phyloP scores from a whole-genome alignment of 2,888 invertebrate genomes.

The Microchrysa polita region DNA sequence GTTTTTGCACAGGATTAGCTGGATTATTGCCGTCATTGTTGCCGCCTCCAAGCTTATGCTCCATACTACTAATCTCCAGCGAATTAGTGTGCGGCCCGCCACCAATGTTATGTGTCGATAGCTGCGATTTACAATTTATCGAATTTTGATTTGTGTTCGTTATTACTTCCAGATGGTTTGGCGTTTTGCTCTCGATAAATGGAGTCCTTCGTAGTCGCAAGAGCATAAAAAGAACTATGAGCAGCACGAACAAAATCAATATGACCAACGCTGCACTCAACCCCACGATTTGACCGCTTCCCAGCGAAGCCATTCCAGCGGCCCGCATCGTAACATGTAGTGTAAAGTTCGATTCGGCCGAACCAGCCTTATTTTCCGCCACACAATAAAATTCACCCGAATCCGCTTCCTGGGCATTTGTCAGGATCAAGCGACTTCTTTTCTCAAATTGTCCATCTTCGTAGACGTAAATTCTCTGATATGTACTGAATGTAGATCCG shows the following conservation, averaged over 20 bases:
- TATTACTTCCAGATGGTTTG: slow-evolving; percentile 77
- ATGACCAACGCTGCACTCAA: slow-evolving; percentile 83
- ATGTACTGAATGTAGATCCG: slow-evolving; percentile 80
- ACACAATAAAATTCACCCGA: slow-evolving; percentile 88
- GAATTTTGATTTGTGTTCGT: slow-evolving; percentile 70
- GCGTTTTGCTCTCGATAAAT: slow-evolving; percentile 79
- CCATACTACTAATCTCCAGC: slow-evolving; percentile 22
- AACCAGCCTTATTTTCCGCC: slow-evolving; percentile 89
- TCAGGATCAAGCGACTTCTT: slow-evolving; percentile 78
- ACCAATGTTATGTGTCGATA: slow-evolving; percentile 63
- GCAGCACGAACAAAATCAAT: slow-evolving; percentile 77
- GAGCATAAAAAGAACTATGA: slow-evolving; percentile 78
- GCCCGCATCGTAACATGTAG: slow-evolving; percentile 81
- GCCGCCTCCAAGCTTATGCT: slow-evolving; percentile 62
- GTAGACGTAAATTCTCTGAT: slow-evolving; percentile 78
- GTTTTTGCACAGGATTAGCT: slow-evolving; percentile 76
- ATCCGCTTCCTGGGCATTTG: slow-evolving; percentile 84
- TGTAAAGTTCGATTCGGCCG: slow-evolving; percentile 88
- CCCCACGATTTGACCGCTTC: slow-evolving; percentile 86
- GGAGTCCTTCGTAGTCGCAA: slow-evolving; percentile 79
- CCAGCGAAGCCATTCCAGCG: slow-evolving; percentile 82
- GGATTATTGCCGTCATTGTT: slow-evolving; percentile 61
- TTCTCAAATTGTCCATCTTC: slow-evolving; percentile 82
- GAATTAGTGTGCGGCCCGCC: slow-evolving; percentile 67
- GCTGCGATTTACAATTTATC: slow-evolving; percentile 65